Base-by-base conservation (phyloP, 1,140 invertebrate species). In the Araneus ventricosus region DNA sequence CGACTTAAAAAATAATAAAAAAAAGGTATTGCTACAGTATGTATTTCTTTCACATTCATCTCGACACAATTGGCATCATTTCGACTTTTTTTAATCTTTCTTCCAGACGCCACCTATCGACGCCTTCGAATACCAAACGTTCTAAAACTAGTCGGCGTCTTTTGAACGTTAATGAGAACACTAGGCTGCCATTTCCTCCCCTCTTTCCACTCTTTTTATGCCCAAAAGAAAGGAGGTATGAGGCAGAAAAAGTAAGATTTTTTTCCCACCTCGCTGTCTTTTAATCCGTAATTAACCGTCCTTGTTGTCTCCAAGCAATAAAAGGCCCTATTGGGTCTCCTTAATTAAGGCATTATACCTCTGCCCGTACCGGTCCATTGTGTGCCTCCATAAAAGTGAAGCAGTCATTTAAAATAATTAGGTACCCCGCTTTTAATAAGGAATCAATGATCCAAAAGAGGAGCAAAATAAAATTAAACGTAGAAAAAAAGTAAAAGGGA, bases 401-500 rank as follows among this genome's bases (percentile, higher is more conserved):
- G 86, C 92, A 88, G 92, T 88, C 92, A 93, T 93, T 93, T 93
- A 93, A 93, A 93, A 89, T 93, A 93, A 93, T 93, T 93, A 93
- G 92, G 92, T 93, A 93, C 91, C 70, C 45, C 41, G 86, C 86
- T 88, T 89, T 93, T 93, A 93, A 93, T 93, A 93, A 89, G 92
- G 92, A 93, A 93, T 93, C 92, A 93, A 93, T 93, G 92, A 89
- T 88, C 87, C 85, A 80, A 59, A 63, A 80, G 79, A 89, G 79
- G n/a, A 89, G 79, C 63, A 67, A 84, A 89, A 93, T 57, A 89
- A 89, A 93, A 89, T 88, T 88, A 93, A 84, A 93, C 34, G 37
- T 27, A 63, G 45, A 91, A 34, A 67, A 89, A 93, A 34, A 89
- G 39, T 41, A 67, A 84, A 88, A 37, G 24, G 30, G 45, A 37